Evolutionary conservation across 2,888 invertebrate genomes (phyloP).

Genomic region (Rapana venosa): DNA sequence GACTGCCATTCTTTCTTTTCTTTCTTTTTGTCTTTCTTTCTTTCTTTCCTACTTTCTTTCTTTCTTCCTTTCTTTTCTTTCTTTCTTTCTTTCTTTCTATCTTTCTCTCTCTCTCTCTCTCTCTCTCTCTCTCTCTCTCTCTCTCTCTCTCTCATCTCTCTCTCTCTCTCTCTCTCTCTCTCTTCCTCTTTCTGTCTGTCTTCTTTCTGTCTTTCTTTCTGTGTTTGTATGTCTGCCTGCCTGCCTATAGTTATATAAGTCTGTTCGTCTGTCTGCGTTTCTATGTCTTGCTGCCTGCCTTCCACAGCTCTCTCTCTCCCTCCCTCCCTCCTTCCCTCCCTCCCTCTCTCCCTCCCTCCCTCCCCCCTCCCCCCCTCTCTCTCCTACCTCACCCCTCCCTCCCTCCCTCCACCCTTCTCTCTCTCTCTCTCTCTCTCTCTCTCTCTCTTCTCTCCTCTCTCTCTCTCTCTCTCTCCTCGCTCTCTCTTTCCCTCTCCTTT

Average conservation of each 20-base stretch:
- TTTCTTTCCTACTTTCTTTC: too few relatives aligned
- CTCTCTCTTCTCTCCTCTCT: background rate
- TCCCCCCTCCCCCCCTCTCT: background rate
- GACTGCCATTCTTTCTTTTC: background rate
- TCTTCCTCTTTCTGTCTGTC: background rate
- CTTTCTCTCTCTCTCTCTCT: background rate
- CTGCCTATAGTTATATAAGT: background rate
- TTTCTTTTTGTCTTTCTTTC: too few relatives aligned
- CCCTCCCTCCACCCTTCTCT: background rate
- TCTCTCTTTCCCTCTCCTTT: too few relatives aligned
- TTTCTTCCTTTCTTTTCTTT: too few relatives aligned
- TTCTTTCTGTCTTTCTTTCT: background rate
- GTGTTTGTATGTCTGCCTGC: too few relatives aligned
- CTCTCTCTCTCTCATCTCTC: background rate
- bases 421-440: background rate
- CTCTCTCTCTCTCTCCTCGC: too few relatives aligned
- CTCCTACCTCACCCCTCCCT: background rate
- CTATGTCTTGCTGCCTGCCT: background rate
- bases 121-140: background rate
- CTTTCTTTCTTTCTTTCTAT: background rate
- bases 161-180: background rate
- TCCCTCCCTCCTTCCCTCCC: too few relatives aligned
- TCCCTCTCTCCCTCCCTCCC: too few relatives aligned
- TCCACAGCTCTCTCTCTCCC: too few relatives aligned
- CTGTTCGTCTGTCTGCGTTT: background rate